Percentiles rank a stretch among this genome's conserved stretches.
Conservation (phyloP, 2,888 invertebrate species). For the Allacma fusca region DNA sequence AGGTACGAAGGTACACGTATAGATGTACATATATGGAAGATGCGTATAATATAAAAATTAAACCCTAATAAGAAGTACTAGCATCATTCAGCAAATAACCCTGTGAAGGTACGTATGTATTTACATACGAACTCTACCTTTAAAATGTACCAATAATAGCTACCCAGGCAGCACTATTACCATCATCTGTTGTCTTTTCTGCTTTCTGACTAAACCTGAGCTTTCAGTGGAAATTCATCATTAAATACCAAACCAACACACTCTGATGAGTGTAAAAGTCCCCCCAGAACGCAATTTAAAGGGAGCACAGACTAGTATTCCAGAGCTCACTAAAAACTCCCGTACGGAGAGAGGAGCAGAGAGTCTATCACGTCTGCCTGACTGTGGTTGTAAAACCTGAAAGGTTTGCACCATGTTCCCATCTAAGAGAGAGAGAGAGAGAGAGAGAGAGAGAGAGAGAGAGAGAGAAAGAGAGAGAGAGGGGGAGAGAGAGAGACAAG, state of each 20-base stretch:
- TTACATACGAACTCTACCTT: too few species aligned
- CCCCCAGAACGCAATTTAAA: constrained; percentile 1
- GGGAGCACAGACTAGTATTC: neutral
- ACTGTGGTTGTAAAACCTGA: constrained; percentile 1
- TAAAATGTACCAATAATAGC: neutral
- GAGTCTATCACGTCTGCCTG: constrained; percentile 5
- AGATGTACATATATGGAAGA: too few species aligned
- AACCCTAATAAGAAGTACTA: neutral
- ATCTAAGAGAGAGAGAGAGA: neutral
- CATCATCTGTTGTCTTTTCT: constrained; percentile 42
- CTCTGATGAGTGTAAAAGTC: neutral
- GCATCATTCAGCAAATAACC: too few species aligned
- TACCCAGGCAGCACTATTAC: constrained; percentile 12
- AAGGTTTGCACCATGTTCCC: neutral
- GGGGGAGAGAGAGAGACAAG: constrained; percentile 8
- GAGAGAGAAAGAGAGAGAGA: constrained; percentile 5
- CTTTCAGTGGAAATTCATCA: constrained; percentile 31
- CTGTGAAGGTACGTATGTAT: too few species aligned
- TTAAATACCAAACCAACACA: neutral
- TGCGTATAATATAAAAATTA: too few species aligned
- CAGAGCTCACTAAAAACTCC: too few species aligned
- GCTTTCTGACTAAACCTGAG: constrained; percentile 38
- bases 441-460: constrained; percentile 3
- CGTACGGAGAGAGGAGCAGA: neutral
- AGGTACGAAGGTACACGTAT: too few species aligned